Evolutionary conservation across 2,797 vertebrate species (phyloP).

Genomic region (Scolopax bukidnonensis): DNA sequence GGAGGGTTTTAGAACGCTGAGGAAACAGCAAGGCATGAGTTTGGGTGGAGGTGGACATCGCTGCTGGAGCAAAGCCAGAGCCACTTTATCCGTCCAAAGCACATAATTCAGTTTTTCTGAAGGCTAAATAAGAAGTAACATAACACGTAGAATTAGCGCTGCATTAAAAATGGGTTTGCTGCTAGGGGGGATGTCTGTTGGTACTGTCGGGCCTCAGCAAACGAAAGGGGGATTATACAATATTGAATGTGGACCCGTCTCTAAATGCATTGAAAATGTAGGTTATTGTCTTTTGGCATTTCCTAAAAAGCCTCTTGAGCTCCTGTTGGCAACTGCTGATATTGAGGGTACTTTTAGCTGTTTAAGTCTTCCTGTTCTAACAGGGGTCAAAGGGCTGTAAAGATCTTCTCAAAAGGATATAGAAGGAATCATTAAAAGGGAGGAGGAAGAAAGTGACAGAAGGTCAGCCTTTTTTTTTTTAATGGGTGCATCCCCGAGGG

Average conservation of each 20-base stretch:
- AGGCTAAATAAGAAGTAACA: not conserved
- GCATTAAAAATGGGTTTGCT: not conserved
- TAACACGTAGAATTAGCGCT: not conserved
- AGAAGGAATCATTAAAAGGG: slow-evolving; percentile 82
- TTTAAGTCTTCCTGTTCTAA: slow-evolving; percentile 81
- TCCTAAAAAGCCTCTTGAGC: slow-evolving; percentile 77
- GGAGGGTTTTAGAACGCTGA: not conserved
- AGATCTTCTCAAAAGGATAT: slow-evolving; percentile 81
- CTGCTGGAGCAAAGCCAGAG: not conserved
- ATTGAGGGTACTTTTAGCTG: slow-evolving; percentile 77
- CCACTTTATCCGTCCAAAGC: not conserved
- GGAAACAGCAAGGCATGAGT: not conserved
- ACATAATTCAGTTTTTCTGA: not conserved
- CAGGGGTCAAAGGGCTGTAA: slow-evolving; percentile 82
- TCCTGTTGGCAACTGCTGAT: slow-evolving; percentile 66
- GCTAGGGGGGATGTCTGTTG: not conserved
- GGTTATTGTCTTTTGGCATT: slow-evolving; percentile 76
- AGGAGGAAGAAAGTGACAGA: slow-evolving; percentile 79
- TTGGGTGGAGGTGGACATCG: not conserved
- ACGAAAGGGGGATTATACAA: slow-evolving; percentile 48
- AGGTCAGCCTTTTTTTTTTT: slow-evolving; percentile 79
- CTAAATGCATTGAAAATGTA: slow-evolving; percentile 68
- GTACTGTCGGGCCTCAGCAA: slow-evolving; percentile 12
- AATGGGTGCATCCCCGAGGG: slow-evolving; percentile 77
- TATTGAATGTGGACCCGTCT: slow-evolving; percentile 65